Base-by-base conservation (phyloP, 2,113 vertebrate species). In the Proteles cristata region DNA sequence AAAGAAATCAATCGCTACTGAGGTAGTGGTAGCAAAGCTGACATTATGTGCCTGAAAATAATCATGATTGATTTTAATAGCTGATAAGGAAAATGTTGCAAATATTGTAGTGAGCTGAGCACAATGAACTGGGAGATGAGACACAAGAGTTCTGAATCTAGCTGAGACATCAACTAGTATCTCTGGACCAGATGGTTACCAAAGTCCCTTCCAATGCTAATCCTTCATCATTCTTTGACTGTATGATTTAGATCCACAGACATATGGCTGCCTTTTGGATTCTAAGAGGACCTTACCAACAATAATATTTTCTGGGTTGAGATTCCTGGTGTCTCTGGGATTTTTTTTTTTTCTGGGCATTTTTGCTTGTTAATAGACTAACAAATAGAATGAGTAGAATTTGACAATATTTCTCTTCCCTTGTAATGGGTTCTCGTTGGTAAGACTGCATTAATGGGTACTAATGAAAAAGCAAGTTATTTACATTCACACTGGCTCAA, bases 1-100 rank as follows among this genome's bases (percentile, higher is more conserved):
- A 95, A 97, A 91, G 92, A 96, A 90, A 83, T 96, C 63, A n/a
- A 95, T 53, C 28, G 79, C 50, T 84, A 82, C 17, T 50, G 45
- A 97, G 6, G 71, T 12, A 39, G 86, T 61, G 88, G 88, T 91
- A 28, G 93, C 69, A 71, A 68, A 95, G 87, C 89, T 87, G 90
- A 69, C 65, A 89, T 94, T 66, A 87, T 66, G 80, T 39, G 65
- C 15, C 81, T 76, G 94, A 90, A 93, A 95, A 97, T 83, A 94
- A 96, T 61, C 50, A 61, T 21, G 39, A 92, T n/a, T 88, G 95
- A 91, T 76, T 94, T 90, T 93, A 88, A 84, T 48, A 90, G 90
- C 11, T 35, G 71, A 93, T 45, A 82, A 1, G n/a, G 88, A 88
- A 92, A 90, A 90, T 61, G 65, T 11, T 17, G n/a, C 58, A 93